phyloP scores from a whole-genome alignment of 23 tunicate species.

The Clavelina lepadiformis region DNA sequence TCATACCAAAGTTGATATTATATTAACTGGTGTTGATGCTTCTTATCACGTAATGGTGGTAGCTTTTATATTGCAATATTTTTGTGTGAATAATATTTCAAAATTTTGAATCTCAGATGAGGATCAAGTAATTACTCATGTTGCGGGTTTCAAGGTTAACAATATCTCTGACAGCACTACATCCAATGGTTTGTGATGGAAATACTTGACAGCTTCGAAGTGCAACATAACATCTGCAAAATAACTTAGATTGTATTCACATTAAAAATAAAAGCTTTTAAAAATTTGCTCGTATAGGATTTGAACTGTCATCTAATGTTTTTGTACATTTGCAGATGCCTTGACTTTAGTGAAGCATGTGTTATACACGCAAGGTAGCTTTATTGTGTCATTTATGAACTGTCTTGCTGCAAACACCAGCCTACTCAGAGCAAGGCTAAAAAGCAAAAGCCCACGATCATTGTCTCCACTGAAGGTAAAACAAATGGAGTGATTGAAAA shows the following conservation, averaged over 20 bases:
- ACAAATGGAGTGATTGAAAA: background rate
- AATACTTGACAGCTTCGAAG: background rate
- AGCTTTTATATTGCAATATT: background rate
- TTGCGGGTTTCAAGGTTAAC: slow-evolving; percentile 26
- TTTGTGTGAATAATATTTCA: too few species aligned
- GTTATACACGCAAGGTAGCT: slow-evolving; percentile 36
- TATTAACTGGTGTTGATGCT: too few species aligned
- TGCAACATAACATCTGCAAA: too few species aligned
- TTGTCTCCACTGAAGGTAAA: slow-evolving; percentile 35
- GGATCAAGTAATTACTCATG: slow-evolving; percentile 50
- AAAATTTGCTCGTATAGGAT: too few species aligned
- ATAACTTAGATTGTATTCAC: too few species aligned
- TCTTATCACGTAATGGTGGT: background rate
- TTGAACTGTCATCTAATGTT: too few species aligned
- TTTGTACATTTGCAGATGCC: slow-evolving; percentile 33
- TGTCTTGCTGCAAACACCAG: slow-evolving; percentile 72
- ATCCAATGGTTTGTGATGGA: slow-evolving; percentile 24
- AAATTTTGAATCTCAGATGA: too few species aligned
- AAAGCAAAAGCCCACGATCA: slow-evolving; percentile 45
- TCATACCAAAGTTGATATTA: too few species aligned
- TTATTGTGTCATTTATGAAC: slow-evolving; percentile 43
- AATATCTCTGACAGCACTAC: slow-evolving; percentile 17
- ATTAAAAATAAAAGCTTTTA: too few species aligned
- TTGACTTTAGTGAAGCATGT: slow-evolving; percentile 34
- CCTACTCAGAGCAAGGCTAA: slow-evolving; percentile 30